phyloP scores from a whole-genome alignment of 2,797 vertebrate genomes.

The Hozukius guyotensis region DNA sequence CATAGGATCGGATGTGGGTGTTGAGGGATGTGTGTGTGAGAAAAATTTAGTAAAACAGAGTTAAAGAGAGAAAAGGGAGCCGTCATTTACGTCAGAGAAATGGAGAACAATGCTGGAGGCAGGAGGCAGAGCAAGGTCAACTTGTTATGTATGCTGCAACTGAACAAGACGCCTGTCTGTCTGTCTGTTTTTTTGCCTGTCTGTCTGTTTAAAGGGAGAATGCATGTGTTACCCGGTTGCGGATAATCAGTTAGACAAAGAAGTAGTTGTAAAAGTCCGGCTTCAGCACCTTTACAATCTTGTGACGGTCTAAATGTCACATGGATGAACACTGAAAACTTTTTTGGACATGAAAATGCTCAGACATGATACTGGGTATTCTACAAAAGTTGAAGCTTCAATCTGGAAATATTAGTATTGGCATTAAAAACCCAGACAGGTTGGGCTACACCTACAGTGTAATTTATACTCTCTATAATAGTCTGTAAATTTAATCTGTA shows the following conservation, averaged over 20 bases:
- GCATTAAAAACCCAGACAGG: neutral
- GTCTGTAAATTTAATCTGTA: neutral
- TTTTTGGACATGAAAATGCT: neutral
- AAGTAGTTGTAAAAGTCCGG: neutral
- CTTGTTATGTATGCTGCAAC: conserved; percentile 50
- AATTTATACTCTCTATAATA: neutral
- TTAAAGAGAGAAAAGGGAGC: conserved; percentile 71
- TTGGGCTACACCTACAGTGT: too few relatives aligned
- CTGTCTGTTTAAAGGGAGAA: conserved; percentile 6
- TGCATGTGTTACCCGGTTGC: neutral
- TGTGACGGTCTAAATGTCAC: neutral
- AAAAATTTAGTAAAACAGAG: conserved; percentile 59
- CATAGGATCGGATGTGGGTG: conserved; percentile 54
- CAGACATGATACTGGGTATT: neutral
- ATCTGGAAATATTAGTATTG: too few relatives aligned
- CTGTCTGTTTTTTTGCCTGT: neutral
- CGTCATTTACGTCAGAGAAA: conserved; percentile 71
- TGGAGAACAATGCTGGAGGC: conserved; percentile 73
- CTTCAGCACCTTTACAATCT: too few relatives aligned
- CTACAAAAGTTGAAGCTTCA: too few relatives aligned
- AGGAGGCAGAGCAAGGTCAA: conserved; percentile 71
- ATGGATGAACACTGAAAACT: neutral
- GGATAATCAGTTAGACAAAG: neutral
- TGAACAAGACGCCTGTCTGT: conserved; percentile 38
- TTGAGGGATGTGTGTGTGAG: conserved; percentile 25